Conservation (phyloP, 2,113 vertebrate genomes). For the Psilopogon haemacephalus region DNA sequence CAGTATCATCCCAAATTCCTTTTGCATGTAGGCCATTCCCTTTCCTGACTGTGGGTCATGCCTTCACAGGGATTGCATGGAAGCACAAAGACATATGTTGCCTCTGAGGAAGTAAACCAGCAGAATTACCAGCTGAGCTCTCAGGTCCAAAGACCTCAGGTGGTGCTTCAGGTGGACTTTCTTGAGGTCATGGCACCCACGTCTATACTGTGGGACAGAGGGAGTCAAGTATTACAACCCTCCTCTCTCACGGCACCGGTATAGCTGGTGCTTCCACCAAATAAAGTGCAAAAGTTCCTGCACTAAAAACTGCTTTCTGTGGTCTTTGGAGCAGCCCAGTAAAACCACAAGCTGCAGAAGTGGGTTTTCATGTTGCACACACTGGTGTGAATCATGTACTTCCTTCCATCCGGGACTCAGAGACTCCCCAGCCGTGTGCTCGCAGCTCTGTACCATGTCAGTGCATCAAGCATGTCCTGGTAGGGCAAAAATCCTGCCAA, state of each 20-base stretch:
- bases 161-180: background rate
- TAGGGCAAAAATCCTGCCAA: too few species aligned
- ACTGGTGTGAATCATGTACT: background rate
- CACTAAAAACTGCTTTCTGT: background rate
- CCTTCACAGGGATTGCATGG: background rate
- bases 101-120: background rate
- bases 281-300: background rate
- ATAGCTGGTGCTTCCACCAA: background rate
- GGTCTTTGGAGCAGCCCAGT: background rate
- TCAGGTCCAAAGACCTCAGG: background rate
- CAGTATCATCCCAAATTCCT: background rate
- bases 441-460: background rate
- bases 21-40: fast-evolving
- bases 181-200: too few species aligned
- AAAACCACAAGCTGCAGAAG: background rate
- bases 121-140: background rate
- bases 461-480: too few species aligned
- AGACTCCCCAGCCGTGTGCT: background rate
- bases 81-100: fast-evolving
- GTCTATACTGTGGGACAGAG: background rate
- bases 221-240: background rate
- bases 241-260: fast-evolving
- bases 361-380: background rate
- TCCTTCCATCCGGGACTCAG: background rate
- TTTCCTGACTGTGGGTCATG: fast-evolving